Evolutionary conservation across 2,113 vertebrate species (phyloP).

Genomic region (Crotalus viridis): DNA sequence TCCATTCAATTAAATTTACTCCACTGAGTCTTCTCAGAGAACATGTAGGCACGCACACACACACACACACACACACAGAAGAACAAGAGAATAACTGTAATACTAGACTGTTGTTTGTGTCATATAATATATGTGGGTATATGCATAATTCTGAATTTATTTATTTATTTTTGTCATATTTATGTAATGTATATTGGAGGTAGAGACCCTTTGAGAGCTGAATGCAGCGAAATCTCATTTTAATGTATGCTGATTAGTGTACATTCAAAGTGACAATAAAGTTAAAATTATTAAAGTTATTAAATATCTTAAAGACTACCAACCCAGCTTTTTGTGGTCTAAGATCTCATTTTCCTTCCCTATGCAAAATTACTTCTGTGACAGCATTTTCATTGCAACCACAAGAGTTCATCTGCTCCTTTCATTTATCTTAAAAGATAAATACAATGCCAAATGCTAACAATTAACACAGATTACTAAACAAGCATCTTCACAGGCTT

Average conservation of each 20-base stretch:
- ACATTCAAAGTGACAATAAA: too few relatives aligned
- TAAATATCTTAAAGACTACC: background rate
- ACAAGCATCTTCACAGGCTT: background rate
- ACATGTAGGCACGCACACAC: background rate
- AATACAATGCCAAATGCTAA: background rate
- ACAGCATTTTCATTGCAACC: background rate
- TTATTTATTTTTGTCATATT: too few relatives aligned
- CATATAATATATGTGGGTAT: too few relatives aligned
- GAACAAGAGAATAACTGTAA: background rate
- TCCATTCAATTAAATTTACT: background rate
- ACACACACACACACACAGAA: background rate
- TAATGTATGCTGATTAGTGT: too few relatives aligned
- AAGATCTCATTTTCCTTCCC: background rate
- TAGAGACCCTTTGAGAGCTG: too few relatives aligned
- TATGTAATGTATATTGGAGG: too few relatives aligned
- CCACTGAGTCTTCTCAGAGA: background rate
- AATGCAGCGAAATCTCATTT: too few relatives aligned
- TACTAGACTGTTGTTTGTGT: too few relatives aligned
- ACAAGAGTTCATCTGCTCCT: background rate
- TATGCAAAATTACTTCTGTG: background rate
- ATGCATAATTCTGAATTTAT: too few relatives aligned
- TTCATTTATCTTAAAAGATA: background rate
- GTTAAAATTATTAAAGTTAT: too few relatives aligned
- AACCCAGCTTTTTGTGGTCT: background rate
- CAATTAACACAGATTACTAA: background rate